Evolutionary conservation across 1,140 invertebrate genomes (phyloP).

Genomic region (Archivesica marissinica): DNA sequence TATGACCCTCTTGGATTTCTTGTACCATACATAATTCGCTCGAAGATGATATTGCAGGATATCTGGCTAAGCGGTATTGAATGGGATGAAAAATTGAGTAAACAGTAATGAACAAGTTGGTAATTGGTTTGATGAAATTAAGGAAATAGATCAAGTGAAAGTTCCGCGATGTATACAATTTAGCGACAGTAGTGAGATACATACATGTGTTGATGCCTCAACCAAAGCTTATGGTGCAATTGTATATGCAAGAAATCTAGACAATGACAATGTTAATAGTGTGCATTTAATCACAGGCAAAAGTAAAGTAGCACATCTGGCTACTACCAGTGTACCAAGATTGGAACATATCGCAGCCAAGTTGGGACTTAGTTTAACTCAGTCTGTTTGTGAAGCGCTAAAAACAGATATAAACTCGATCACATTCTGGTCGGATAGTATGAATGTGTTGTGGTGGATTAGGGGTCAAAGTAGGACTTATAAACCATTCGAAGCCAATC

Average conservation of each 20-base stretch:
- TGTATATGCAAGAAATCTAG: background rate
- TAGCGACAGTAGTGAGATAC: background rate
- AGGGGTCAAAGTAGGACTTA: background rate
- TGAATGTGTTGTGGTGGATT: constrained; percentile 62
- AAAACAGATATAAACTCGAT: background rate
- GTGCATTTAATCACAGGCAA: background rate
- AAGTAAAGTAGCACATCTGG: constrained; percentile 1
- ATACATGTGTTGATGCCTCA: constrained; percentile 3
- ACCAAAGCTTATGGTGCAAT: background rate
- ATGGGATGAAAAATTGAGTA: constrained; percentile 39
- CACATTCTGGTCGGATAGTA: constrained; percentile 51
- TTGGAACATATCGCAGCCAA: constrained; percentile 12
- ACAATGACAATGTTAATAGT: background rate
- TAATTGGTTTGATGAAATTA: constrained; percentile 51
- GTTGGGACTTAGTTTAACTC: constrained; percentile 33
- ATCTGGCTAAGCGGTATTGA: constrained; percentile 53
- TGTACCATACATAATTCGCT: constrained; percentile 36
- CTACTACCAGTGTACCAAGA: background rate
- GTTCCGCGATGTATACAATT: background rate
- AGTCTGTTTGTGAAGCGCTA: constrained; percentile 19
- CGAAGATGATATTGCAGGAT: constrained; percentile 52
- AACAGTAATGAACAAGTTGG: background rate
- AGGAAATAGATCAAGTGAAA: constrained; percentile 3
- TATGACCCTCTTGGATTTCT: constrained; percentile 61
- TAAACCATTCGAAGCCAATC: constrained; percentile 43